These are phyloP conservation scores for Ctena decussata DNA, from an alignment of 2,888 invertebrate species.

Conservation along the genomic window DNA sequence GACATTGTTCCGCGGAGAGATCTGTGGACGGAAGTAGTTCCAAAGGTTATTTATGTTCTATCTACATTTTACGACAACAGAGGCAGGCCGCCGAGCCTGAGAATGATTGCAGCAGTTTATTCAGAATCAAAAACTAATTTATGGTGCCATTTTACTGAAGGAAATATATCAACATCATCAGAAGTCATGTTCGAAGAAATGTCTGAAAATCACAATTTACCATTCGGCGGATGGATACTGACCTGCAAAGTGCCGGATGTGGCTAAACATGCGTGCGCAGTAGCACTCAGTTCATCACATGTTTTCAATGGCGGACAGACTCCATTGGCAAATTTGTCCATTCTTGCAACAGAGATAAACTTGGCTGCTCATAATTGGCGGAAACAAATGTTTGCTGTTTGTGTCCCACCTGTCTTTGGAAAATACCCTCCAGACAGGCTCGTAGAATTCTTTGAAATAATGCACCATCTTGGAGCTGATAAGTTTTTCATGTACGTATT, in stretches of 20 bases:
- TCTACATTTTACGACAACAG: background rate
- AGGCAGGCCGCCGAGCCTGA: background rate
- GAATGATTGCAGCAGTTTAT: background rate
- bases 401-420: background rate
- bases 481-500: background rate
- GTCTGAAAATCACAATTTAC: slow-evolving; percentile 4
- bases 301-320: background rate
- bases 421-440: background rate
- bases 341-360: background rate
- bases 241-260: background rate
- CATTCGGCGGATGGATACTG: slow-evolving; percentile 1
- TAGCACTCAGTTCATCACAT: background rate
- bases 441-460: background rate
- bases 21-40: background rate
- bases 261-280: background rate
- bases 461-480: background rate
- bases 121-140: background rate
- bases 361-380: too few species aligned
- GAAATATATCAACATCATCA: background rate
- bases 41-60: background rate
- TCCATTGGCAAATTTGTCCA: background rate
- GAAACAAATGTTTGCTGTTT: background rate
- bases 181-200: background rate
- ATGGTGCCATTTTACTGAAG: background rate
- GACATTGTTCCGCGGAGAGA: background rate